Base-by-base conservation (phyloP, 1,140 invertebrate species). In the Halesus radiatus region DNA sequence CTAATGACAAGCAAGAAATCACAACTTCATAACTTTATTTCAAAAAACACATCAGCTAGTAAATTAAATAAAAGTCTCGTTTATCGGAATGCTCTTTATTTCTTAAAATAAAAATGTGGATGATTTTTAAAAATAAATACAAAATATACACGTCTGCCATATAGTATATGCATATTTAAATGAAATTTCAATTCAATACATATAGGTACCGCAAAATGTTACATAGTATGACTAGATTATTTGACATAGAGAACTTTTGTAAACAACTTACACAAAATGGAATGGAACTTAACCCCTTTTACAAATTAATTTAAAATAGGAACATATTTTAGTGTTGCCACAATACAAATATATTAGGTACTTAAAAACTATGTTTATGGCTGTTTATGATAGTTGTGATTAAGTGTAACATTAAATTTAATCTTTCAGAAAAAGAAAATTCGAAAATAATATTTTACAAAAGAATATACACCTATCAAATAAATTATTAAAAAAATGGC, bases 81-180 rank as follows among this genome's bases (percentile, higher is more conserved):
- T 4, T 80, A 76, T 76, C 62, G 79, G 79, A 80, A 80, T 76
- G 79, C 73, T 76, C 62, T 80, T 80, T 80, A 80, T 80, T 80
- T 80, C 79, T 80, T 80, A 80, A 80, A 80, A 80, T 76, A 76
- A 80, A 26, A 64, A 80, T 80, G 73, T 80, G 20, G 78, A 73
- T 79, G 70, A 45, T 79, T 56, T 60, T 62, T 62, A 20, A 79
- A 37, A 79, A 73, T 73, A 79, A 79, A 79, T 79, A 79, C 56
- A 73, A 79, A 79, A 79, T 79, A 79, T 79, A 79, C 78, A 79
- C 70, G 32, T 74, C 53, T 74, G 72, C 26, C n/a, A 72, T 70
- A 37, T 23, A 52, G 52, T 74, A 37, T 78, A 45, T 78, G 29
- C 76, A 72, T 64, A 78, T 56, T 72, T 72, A 45, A 56, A 52